Conservation (phyloP, 92 coral and sea anemone genomes). For the Siderastrea siderea region DNA sequence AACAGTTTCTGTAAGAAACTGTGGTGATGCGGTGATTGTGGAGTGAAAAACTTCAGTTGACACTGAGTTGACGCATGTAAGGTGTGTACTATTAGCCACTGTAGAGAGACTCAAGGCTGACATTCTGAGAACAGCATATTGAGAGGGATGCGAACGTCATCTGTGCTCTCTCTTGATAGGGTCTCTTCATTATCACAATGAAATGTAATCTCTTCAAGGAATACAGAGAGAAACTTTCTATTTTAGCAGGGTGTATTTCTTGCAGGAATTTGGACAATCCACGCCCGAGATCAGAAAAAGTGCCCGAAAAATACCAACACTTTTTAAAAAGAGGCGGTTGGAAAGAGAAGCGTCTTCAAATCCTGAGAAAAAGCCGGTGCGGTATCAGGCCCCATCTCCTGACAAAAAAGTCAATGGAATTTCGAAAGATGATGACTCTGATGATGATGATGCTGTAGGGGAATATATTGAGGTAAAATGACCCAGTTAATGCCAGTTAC, state of each 20-base stretch:
- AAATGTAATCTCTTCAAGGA: not conserved
- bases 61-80: too few relatives aligned
- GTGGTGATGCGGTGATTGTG: too few relatives aligned
- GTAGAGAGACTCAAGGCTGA: too few relatives aligned
- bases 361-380: not conserved
- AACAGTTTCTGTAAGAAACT: too few relatives aligned
- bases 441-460: constrained; percentile 59
- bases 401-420: constrained; percentile 14
- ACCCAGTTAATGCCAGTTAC: not conserved
- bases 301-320: constrained; percentile 57
- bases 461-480: constrained; percentile 80
- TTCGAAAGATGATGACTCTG: constrained; percentile 41
- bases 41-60: too few relatives aligned
- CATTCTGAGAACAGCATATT: too few relatives aligned
- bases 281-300: constrained; percentile 85
- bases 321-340: constrained; percentile 46
- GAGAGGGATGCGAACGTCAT: too few relatives aligned
- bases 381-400: not conserved
- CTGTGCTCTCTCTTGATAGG: not conserved
- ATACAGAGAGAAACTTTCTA: too few relatives aligned
- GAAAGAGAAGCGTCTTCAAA: constrained; percentile 26
- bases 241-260: not conserved
- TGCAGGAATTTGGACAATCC: constrained; percentile 81
- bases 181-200: not conserved
- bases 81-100: too few relatives aligned